A percentile compares a stretch with the other conserved stretches of the same genome.
Evolutionary conservation across 2,797 vertebrate genomes (phyloP).

Genomic region (Cyprinella venusta): DNA sequence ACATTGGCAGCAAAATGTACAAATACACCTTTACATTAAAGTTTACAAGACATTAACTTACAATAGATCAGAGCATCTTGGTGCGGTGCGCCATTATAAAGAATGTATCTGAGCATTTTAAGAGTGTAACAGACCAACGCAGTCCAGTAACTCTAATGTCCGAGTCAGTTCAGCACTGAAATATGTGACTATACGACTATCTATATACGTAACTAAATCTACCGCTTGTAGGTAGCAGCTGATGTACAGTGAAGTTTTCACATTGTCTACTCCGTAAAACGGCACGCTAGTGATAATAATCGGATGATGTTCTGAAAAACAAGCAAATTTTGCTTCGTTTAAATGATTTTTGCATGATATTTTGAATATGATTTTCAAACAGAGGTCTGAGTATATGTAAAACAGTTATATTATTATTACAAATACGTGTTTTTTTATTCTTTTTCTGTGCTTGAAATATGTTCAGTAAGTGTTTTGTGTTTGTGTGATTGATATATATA

Average conservation of each 20-base stretch:
- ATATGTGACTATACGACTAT: slow-evolving; percentile 54
- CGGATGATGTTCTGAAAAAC: slow-evolving; percentile 17
- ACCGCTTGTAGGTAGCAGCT: slow-evolving; percentile 42
- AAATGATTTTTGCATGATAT: slow-evolving; percentile 32
- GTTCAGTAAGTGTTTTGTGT: slow-evolving; percentile 23
- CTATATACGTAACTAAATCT: slow-evolving; percentile 29
- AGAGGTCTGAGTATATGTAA: slow-evolving; percentile 44
- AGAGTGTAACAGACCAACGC: slow-evolving; percentile 37
- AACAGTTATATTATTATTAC: slow-evolving; percentile 36
- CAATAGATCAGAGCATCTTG: slow-evolving; percentile 66
- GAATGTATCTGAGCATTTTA: slow-evolving; percentile 72
- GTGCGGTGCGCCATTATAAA: slow-evolving; percentile 69
- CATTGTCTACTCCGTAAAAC: slow-evolving; percentile 46
- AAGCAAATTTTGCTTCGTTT: slow-evolving; percentile 29
- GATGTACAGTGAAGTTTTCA: slow-evolving; percentile 47
- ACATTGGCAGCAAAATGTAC: slow-evolving; percentile 83
- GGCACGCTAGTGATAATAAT: slow-evolving; percentile 30
- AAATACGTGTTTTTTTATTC: slow-evolving; percentile 11
- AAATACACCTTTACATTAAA: slow-evolving; percentile 79
- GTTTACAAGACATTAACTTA: slow-evolving; percentile 73
- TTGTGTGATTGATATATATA: slow-evolving; percentile 24
- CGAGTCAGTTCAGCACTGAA: slow-evolving; percentile 63
- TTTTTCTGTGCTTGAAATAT: slow-evolving; percentile 51
- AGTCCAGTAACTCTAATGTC: slow-evolving; percentile 40
- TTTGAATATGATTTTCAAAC: slow-evolving; percentile 36